Percentiles rank a stretch among this genome's conserved stretches.
Evolutionary conservation across 2,113 vertebrate species (phyloP).

Genomic region (Cepphus grylle): DNA sequence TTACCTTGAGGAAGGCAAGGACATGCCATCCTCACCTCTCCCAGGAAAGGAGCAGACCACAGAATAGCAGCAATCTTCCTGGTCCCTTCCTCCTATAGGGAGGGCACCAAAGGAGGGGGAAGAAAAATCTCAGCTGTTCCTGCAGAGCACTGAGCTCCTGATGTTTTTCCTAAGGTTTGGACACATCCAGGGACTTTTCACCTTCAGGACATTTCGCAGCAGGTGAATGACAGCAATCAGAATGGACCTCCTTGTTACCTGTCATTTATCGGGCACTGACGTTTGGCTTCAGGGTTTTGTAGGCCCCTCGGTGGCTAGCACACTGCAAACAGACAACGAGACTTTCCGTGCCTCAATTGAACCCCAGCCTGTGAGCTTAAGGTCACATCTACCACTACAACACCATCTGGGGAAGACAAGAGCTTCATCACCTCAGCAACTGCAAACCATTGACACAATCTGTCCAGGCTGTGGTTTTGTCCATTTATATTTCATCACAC

Average conservation of each 20-base stretch:
- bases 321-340: accelerated
- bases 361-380: background rate
- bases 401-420: background rate
- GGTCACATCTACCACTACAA: background rate
- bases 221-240: background rate
- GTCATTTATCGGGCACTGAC: background rate
- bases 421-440: background rate
- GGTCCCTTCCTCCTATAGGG: background rate
- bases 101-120: accelerated
- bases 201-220: background rate
- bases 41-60: background rate
- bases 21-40: background rate
- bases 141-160: background rate
- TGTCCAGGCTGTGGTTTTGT: background rate
- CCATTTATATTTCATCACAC: background rate
- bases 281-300: background rate
- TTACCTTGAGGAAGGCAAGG: background rate
- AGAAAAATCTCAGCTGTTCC: background rate
- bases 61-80: background rate
- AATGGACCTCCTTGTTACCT: accelerated
- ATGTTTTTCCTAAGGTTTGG: background rate
- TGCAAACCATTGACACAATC: background rate
- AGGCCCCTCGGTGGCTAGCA: background rate
- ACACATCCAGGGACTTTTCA: background rate
- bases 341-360: background rate